Evolutionary conservation across 2,888 invertebrate species (phyloP), one percentile per base, ranked within the genome.

Genomic region (Lacanobia wlatinum): DNA sequence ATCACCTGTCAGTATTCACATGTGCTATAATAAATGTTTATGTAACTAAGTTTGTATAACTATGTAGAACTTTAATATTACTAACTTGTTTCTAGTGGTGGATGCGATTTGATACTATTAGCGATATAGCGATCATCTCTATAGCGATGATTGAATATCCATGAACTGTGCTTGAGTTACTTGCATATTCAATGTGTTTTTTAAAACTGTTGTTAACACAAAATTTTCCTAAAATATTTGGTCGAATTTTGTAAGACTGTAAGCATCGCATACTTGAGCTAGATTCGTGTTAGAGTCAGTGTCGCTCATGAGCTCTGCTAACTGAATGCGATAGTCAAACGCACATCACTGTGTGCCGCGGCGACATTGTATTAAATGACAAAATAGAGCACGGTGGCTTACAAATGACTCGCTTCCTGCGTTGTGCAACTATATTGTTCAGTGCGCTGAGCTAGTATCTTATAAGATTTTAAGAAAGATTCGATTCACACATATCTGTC

Each of bases 1-100:
- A 78, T 80, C 76, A 87, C 79, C 86, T 84, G 80, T 88, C 87
- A 87, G 87, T 87, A 87, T 87, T 87, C 86, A 82, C 73, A 78
- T 82, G 87, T 87, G 87, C 87, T 87, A 87, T 88, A 83, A 76
- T 81, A 82, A 80, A 78, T 84, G 77, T 84, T 78, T 83, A 79
- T 64, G 65, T 78, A 78, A 70, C 68, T 84, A 76, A 77, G 77
- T 82, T 73, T 84, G 72, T 79, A 70, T 83, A 75, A 72, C 56
- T 86, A 70, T 85, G 78, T 84, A 85, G 82, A 72, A 53, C 12
- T 72, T 76, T 79, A 85, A 70, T 75, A 58, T 70, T 71, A 77
- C 60, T 67, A 71, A 77, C n/a, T 70, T 58, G 73, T 73, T 56
- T 71, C 63, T 78, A 73, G 75, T 75, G 78, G 64, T 56, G 72